Conservation (phyloP, 2,888 invertebrate species). For the Crepidodera aurea region DNA sequence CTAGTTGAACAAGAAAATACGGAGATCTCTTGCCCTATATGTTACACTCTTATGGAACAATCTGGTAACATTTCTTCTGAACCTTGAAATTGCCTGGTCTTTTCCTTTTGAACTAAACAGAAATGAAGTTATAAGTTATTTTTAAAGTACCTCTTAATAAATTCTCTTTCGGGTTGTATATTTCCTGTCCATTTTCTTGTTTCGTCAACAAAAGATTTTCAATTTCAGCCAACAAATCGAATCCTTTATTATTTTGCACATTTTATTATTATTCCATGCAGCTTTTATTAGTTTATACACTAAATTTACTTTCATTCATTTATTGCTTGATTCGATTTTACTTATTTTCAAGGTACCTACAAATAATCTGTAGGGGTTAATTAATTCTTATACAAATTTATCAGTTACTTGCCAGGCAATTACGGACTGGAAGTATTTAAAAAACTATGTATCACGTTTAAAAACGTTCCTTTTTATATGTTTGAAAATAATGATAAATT, state of each 20-base stretch:
- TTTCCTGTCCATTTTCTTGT: constrained; percentile 21
- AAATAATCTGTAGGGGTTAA: no score
- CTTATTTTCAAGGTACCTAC: no score
- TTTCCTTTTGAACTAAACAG: constrained; percentile 23
- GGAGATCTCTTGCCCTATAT: constrained; percentile 24
- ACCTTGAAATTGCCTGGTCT: constrained; percentile 37
- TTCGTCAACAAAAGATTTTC: constrained; percentile 19
- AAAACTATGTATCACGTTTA: no score
- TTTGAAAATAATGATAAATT: background rate
- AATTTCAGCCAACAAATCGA: constrained; percentile 13
- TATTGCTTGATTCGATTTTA: no score
- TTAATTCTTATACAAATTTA: no score
- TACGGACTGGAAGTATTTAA: no score
- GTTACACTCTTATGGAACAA: constrained; percentile 31
- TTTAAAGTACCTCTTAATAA: constrained; percentile 27
- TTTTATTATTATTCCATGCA: no score
- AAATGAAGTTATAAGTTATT: constrained; percentile 28
- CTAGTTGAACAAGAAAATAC: constrained; percentile 32
- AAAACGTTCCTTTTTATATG: no score
- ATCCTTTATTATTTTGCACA: no score
- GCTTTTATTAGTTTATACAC: no score
- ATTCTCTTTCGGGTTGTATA: constrained; percentile 22
- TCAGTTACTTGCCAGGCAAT: no score
- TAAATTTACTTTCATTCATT: no score
- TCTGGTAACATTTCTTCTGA: constrained; percentile 30